Base-by-base conservation (phyloP, 2,797 vertebrate genomes). In the Catamblyrhynchus diadema region DNA sequence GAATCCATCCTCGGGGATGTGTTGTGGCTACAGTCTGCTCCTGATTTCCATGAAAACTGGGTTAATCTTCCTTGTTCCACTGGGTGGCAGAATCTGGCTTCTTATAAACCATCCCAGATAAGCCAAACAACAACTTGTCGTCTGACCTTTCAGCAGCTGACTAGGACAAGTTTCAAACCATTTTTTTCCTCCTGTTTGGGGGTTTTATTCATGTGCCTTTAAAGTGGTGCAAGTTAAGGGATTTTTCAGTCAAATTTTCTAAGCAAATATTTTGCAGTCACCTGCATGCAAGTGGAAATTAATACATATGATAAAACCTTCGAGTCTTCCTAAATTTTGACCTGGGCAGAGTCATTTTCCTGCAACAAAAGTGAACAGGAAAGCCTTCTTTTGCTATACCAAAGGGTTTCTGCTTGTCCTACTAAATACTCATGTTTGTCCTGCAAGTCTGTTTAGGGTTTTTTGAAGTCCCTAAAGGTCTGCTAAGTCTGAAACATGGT, bases 11-110 rank as follows among this genome's bases (percentile, higher is more conserved):
- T 27, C 8, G 3, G 16, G 54, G 27, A 60, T 1, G 0, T 6
- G 8, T 30, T 39, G 32, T 64, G 28, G 33, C 71, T 12, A 0
- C 1, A 2, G 13, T 53, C 25, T 90, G 66, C 53, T 86, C 27
- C 81, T 30, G 16, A 74, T 94, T 60, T 51, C 73, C 47, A 6
- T 45, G 28, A 66, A 86, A 42, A 47, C 42, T 72, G 78, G 5
- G 25, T 93, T 84, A 53, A 47, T 88, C 77, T 75, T 41, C 32
- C 33, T 66, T 59, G 14, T 81, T 88, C 96, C 96, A 84, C 94
- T 86, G 90, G 95, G 82, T 96, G 94, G 94, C 96, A 92, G 88
- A 88, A 70, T 93, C n/a, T 1, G 1, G 39, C 91, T 95, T 83
- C 73, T 84, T 88, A 35, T 10, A 65, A 91, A 59, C 28, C 54